Conservation (phyloP, 2,888 invertebrate species). For the Phoenoteleia sp. region DNA sequence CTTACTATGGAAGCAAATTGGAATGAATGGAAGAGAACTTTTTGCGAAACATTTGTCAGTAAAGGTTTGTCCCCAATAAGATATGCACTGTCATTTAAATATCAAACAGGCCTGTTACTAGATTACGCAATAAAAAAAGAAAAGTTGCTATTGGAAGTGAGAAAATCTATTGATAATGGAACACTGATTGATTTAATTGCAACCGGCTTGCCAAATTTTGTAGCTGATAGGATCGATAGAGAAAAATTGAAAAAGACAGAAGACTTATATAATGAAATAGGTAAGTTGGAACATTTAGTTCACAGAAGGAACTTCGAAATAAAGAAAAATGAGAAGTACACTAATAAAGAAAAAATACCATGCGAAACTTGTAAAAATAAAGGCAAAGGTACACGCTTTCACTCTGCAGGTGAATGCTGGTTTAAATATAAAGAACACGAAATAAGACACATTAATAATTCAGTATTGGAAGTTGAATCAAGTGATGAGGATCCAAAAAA, state of each 20-base stretch:
- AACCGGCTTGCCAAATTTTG: constrained; percentile 77
- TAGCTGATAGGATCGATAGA: constrained; percentile 79
- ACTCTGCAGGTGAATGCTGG: constrained; percentile 72
- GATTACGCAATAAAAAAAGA: constrained; percentile 72
- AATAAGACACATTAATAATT: constrained; percentile 70
- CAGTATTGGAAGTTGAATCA: constrained; percentile 61
- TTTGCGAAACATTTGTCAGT: constrained; percentile 48
- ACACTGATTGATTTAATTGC: constrained; percentile 79
- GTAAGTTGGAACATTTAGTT: constrained; percentile 78
- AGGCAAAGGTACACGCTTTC: constrained; percentile 73
- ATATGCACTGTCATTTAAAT: constrained; percentile 61
- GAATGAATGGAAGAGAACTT: constrained; percentile 48
- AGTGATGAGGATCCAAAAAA: constrained; percentile 71
- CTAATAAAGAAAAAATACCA: constrained; percentile 71
- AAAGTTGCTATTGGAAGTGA: too few relatives aligned
- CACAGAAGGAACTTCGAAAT: constrained; percentile 65
- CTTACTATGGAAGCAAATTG: constrained; percentile 37
- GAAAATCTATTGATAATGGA: too few relatives aligned
- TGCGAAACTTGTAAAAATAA: constrained; percentile 74
- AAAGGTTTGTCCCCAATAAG: constrained; percentile 68
- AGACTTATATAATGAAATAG: constrained; percentile 79
- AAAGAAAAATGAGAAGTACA: constrained; percentile 52
- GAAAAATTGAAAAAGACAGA: constrained; percentile 76
- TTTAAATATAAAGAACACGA: constrained; percentile 62
- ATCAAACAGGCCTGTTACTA: constrained; percentile 57